Base-by-base conservation (phyloP, 2,888 invertebrate genomes). In the Auanema freiburgensis region DNA sequence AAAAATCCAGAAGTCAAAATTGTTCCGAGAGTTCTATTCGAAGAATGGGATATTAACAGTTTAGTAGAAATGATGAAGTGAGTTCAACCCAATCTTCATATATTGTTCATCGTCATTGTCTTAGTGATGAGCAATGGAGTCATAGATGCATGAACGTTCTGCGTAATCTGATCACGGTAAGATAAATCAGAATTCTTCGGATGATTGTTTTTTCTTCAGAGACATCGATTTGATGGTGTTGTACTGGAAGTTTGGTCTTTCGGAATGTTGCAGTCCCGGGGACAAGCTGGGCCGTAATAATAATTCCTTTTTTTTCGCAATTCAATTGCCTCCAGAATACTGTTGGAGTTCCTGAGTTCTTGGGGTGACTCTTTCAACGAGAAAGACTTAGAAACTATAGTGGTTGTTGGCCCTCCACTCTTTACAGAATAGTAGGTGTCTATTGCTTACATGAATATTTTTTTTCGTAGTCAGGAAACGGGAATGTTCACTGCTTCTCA, bases 241-340 rank as follows among this genome's bases (percentile, higher is more conserved):
- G 92, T 94, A 0, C 83, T 97, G 3, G 96, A 97, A 86, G 88
- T 94, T 57, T 92, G 94, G 89, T 90, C 91, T 18, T 92, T 92
- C 14, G 46, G 71, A 14, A 65, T 66, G 23, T 81, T 49, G 70
- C 76, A 63, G 65, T 77, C 68, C 86, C 91, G 76, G 87, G 92
- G 49, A 84, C 84, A 63, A 72, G 85, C 57, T 80, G 57, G 24
- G 6, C 40, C 16, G 57, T 57, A 33, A 5, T 33, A 8, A 33
- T 8, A 21, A 6, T 14, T 16, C 5, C 10, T 1, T 58, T 18
- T n/a, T 14, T 53, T n/a, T 40, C 10, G 33, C 10, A n/a, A n/a
- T n/a, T n/a, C n/a, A n/a, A n/a, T n/a, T n/a, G n/a, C 25, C 52
- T 63, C 54, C 55, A 60, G 65, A 44, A 14, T 23, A n/a, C 18